Base-by-base conservation (phyloP, 2,113 vertebrate species). In the Myotis yumanensis region DNA sequence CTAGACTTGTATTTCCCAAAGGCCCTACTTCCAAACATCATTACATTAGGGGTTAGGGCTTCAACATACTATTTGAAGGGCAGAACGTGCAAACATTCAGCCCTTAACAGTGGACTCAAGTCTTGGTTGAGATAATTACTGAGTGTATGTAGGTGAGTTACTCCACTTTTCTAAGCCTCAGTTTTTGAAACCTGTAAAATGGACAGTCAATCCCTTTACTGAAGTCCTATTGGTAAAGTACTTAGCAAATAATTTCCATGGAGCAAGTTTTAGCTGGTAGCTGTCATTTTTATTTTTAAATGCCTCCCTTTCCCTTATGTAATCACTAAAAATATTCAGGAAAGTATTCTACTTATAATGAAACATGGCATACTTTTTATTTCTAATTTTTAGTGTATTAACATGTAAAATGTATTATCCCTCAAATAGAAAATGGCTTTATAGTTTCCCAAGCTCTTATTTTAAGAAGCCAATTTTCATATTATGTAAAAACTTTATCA, bases 351-450 rank as follows among this genome's bases (percentile, higher is more conserved):
- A 68, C 20, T 93, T 89, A 76, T 25, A 94, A 66, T 64, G 15
- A 96, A 93, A 82, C 32, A 72, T 17, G 37, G 28, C 25, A 30
- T 79, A 66, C 35, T 68, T 82, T 91, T 86, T 69, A n/a, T 68
- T 91, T 43, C 40, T 94, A 64, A 95, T 69, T 88, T 54, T 66
- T 57, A 51, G 82, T 76, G 11, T 85, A 86, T 96, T 87, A 91
- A 86, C 86, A 62, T 87, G 8, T 66, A 62, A 86, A 90, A 75
- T 59, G 10, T 25, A 83, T 68, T 57, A 79, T 28, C 23, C 4
- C 35, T 11, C 48, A 69, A 68, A 18, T 84, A 62, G 22, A 86
- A 89, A 95, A 52, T 72, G 62, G n/a, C 17, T 87, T 77, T 25
- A 64, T 88, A 81, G 17, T 14, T 82, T 86, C 28, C 37, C 73